Evolutionary conservation across 1,140 invertebrate genomes (phyloP), one percentile per base, ranked within the genome.

Genomic region (Gonioctena quinquepunctata): DNA sequence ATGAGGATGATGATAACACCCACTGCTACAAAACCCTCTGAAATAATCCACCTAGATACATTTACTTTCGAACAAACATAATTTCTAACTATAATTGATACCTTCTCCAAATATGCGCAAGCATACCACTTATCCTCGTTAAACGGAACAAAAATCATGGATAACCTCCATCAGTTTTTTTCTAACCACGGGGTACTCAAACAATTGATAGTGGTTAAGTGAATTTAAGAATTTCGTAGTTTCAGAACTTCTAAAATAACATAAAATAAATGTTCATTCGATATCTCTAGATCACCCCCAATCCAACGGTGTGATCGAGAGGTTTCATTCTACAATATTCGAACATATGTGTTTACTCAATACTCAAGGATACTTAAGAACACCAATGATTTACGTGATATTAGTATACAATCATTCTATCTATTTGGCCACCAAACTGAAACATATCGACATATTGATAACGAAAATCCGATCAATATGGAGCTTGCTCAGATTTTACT

Each of bases 201-300:
- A 49, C 25, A 69, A 63, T 71, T 77, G 16, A 67, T 60, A 8
- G 49, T 67, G 2, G 77, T 76, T 48, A 71, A 63, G 16, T 4
- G 75, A 77, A 68, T 79, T 76, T 66, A 70, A 76, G 26, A 79
- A 79, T 60, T 52, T 65, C 2, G 28, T 69, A 8, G 61, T 78
- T 16, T 71, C 57, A 23, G 76, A 80, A 66, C 56, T 80, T 25
- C 74, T 76, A 52, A 50, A 69, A 63, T n/a, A 70, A 7, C 78
- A 80, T 70, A 78, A 79, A 42, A 77, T 81, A 26, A 48, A 75
- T 8, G 76, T 81, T 16, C 76, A 80, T 13, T 77, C 80, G 21
- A 69, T 69, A 5, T 79, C 78, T 3, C 71, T 74, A 8, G 69
- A 79, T 50, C 80, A 79, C 22, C 79, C 79, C 1, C 77, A 80